Base-by-base conservation (phyloP, 2,888 invertebrate genomes). In the Cylindroiulus punctatus region DNA sequence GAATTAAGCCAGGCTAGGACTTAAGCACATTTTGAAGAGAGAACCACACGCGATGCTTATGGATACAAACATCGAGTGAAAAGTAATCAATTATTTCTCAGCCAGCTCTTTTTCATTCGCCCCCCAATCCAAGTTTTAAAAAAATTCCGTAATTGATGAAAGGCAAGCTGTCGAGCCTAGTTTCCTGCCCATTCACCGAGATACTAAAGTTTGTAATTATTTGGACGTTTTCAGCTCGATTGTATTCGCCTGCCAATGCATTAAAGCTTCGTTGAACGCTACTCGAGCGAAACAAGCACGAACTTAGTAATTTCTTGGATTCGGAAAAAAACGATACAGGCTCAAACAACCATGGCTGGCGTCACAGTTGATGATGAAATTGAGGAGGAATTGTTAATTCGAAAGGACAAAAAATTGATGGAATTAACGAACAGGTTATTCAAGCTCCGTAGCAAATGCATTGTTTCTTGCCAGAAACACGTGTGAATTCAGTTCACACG, bases 21-120 rank as follows among this genome's bases (percentile, higher is more conserved):
- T 36, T 2, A 76, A 76, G 30, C 26, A 22, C 76, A 76, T 30
- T 76, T 76, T 30, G 10, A 30, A 65, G 2, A 30, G 26, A 26
- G 8, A 65, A 65, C 65, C 65, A 65, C 22, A 1, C 65, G 17
- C 57, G 57, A 22, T 65, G 65, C 65, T 65, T 65, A 65, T 65
- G 65, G 65, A 65, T 76, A 76, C 76, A 76, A 76, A 76, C 76
- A 76, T 76, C 26, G 30, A 22, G 22, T 76, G 76, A 76, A 76
- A 76, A 76, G 76, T 76, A 76, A 76, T 76, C 76, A 76, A 76
- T 76, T 76, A 76, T 76, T 76, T 76, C 76, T 30, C 76, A 76
- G 76, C 65, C 65, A 2, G 22, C 26, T 65, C 65, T 65, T 65
- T 65, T 65, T 65, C n/a, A n/a, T 57, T 57, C n/a, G 19, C 14